Conservation (phyloP, 2,797 vertebrate genomes). For the Tokudaia muenninki region DNA sequence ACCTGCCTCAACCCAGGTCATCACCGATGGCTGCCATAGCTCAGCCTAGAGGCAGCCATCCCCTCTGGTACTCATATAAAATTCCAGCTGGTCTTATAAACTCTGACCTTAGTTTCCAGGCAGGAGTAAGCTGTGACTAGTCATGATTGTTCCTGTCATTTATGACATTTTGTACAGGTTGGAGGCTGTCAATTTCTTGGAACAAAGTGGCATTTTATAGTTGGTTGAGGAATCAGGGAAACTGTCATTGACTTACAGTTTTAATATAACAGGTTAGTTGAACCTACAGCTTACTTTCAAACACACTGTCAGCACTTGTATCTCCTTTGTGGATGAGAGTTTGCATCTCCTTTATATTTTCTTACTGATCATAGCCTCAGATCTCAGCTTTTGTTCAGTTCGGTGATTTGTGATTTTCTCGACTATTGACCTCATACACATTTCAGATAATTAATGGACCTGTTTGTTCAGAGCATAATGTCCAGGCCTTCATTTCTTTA, state of each 20-base stretch:
- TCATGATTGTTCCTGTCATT: not conserved
- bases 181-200: not conserved
- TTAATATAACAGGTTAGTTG: not conserved
- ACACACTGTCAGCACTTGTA: not conserved
- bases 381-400: not conserved
- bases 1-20: slow-evolving; percentile 41
- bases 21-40: not conserved
- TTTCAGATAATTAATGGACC: not conserved
- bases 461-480: not conserved
- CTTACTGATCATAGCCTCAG: not conserved
- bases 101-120: slow-evolving; percentile 12
- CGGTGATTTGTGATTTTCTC: not conserved
- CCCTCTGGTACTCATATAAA: not conserved
- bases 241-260: not conserved
- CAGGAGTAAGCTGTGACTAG: not conserved
- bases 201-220: not conserved
- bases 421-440: not conserved
- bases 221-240: not conserved
- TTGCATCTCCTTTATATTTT: not conserved
- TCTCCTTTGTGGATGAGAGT: not conserved
- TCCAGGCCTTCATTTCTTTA: not conserved
- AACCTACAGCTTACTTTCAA: not conserved
- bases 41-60: not conserved
- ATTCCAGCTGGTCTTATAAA: slow-evolving; percentile 56
- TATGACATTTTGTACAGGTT: not conserved